A percentile compares a stretch with the other conserved stretches of the same genome.
Evolutionary conservation across 2,113 vertebrate genomes (phyloP).

Genomic region (Ranitomeya imitator): DNA sequence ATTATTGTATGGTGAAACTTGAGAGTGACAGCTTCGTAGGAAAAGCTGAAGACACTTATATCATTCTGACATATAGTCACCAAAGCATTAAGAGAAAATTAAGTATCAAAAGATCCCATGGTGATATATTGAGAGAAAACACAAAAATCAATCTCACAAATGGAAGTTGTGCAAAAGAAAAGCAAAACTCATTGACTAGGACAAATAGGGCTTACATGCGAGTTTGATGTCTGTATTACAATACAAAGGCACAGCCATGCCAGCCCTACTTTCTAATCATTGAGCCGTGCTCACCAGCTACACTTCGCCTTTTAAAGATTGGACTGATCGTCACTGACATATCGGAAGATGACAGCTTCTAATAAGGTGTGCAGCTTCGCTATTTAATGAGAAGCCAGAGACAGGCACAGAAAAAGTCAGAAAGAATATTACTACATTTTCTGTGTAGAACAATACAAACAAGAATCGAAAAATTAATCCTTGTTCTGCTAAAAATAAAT

Average conservation of each 20-base stretch:
- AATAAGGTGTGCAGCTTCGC: constrained; percentile 5
- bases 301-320: neutral
- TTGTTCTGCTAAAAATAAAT: neutral
- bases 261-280: constrained; percentile 11
- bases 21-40: no score
- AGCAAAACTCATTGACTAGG: neutral
- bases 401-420: no score
- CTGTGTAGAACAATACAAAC: neutral
- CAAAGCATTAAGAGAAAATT: neutral
- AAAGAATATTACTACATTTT: neutral
- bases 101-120: neutral
- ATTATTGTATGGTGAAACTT: no score
- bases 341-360: neutral
- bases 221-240: constrained; percentile 9
- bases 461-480: no score
- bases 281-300: neutral
- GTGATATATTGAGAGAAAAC: neutral
- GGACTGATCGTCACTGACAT: neutral
- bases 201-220: neutral
- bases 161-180: neutral
- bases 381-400: constrained; percentile 5
- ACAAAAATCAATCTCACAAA: constrained; percentile 6
- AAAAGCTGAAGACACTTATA: neutral
- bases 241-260: neutral
- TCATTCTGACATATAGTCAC: neutral